Evolutionary conservation across 2,113 vertebrate species (phyloP), one percentile per base, ranked within the genome.

Genomic region (Fukomys damarensis): DNA sequence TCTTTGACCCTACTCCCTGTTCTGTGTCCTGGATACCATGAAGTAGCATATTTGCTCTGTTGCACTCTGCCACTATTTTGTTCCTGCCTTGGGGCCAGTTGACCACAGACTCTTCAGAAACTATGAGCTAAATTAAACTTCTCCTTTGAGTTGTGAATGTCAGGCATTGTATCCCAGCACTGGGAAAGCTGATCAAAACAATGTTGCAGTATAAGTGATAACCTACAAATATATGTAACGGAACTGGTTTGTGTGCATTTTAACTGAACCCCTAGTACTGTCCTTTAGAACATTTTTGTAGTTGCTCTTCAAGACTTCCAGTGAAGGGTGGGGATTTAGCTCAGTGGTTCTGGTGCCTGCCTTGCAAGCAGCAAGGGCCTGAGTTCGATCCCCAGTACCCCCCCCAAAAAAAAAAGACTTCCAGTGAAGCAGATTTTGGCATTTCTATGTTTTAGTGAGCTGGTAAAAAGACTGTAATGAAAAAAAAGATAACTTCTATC

Each of bases 381-480:
- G n/a, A n/a, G n/a, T n/a, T n/a, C n/a, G n/a, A n/a, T n/a, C n/a
- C n/a, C n/a, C n/a, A n/a, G n/a, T n/a, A n/a, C n/a, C n/a, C n/a
- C n/a, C n/a, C n/a, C n/a, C n/a, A n/a, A n/a, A n/a, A n/a, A n/a
- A n/a, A n/a, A n/a, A n/a, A 93, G 74, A 87, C 4, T 89, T 86
- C 35, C 72, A 79, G 54, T 43, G n/a, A 93, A 93, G 32, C 59
- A 70, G 38, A n/a, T 89, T 91, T 95, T 81, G 26, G 30, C 38
- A 58, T 66, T 90, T 38, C 38, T 93, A 5, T 19, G 32, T 93
- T 93, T 52, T 68, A 79, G 46, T 85, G 76, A 70, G 28, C 10
- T 72, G 32, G 68, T 87, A 30, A 87, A 82, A 96, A 95, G n/a
- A 38, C 11, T 80, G 4, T 72, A 88, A 89, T 74, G 19, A 91